phyloP scores from a whole-genome alignment of 2,113 vertebrate species.

The Rhinogobius similis region DNA sequence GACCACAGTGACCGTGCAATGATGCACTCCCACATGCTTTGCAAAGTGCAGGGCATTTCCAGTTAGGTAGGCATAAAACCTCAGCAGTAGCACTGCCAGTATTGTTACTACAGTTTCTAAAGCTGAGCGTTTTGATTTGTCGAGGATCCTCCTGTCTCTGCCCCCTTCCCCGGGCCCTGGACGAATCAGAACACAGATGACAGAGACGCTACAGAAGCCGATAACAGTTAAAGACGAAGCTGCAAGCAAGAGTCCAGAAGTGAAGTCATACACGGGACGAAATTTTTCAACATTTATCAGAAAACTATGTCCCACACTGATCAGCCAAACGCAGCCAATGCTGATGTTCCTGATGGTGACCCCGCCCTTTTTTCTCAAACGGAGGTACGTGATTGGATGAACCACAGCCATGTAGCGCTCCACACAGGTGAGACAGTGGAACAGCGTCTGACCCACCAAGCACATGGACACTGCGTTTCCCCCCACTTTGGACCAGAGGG shows the following conservation, averaged over 20 bases:
- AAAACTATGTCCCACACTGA: background rate
- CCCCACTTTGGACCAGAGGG: background rate
- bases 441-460: background rate
- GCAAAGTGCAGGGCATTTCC: accelerated
- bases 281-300: accelerated
- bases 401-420: constrained; percentile 13
- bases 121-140: constrained; percentile 32
- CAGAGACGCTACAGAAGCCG: constrained; percentile 20
- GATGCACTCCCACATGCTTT: accelerated
- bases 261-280: accelerated
- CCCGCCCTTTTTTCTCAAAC: background rate
- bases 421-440: constrained; percentile 9
- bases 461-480: background rate
- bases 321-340: constrained; percentile 23
- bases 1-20: accelerated
- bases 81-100: constrained; percentile 3
- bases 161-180: constrained; percentile 26
- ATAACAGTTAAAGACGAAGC: background rate
- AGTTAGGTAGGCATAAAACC: background rate
- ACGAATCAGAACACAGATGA: constrained; percentile 20
- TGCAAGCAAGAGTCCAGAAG: accelerated
- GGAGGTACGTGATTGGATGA: constrained; percentile 16
- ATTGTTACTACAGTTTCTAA: constrained; percentile 24
- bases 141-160: background rate
- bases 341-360: constrained; percentile 14